phyloP scores from a whole-genome alignment of 2,888 invertebrate species.

The Drosophila borborema region DNA sequence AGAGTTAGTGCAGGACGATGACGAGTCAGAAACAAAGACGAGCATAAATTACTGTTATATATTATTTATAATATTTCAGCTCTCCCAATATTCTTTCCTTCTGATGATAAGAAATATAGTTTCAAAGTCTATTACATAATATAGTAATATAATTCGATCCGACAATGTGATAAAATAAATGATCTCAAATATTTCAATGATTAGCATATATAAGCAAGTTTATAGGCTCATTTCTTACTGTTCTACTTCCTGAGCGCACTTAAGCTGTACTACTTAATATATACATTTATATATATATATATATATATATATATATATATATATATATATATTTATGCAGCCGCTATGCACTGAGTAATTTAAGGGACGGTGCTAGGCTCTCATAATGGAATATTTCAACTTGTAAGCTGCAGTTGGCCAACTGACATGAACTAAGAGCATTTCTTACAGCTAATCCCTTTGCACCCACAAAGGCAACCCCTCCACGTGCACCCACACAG shows the following conservation, averaged over 20 bases:
- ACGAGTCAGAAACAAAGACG: not conserved
- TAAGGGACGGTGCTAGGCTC: not conserved
- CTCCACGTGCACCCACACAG: not conserved
- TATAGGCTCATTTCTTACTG: not conserved
- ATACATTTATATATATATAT: not conserved
- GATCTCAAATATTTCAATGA: not conserved
- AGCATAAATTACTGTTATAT: no score
- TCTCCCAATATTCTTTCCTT: no score
- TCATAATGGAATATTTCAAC: slow-evolving; percentile 8
- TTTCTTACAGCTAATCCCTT: slow-evolving; percentile 24
- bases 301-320: slow-evolving; percentile 8
- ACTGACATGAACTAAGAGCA: slow-evolving; percentile 20
- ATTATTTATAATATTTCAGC: not conserved
- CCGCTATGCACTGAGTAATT: not conserved
- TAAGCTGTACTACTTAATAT: not conserved
- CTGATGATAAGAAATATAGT: no score
- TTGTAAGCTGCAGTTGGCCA: slow-evolving; percentile 16
- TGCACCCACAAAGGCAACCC: not conserved
- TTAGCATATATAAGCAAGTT: not conserved
- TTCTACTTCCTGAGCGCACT: not conserved
- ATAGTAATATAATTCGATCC: not conserved
- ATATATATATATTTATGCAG: slow-evolving; percentile 5
- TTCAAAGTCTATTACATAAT: not conserved
- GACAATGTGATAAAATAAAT: not conserved
- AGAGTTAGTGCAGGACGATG: not conserved